Base-by-base conservation (phyloP, 2,888 invertebrate genomes). In the Euplexia lucipara region DNA sequence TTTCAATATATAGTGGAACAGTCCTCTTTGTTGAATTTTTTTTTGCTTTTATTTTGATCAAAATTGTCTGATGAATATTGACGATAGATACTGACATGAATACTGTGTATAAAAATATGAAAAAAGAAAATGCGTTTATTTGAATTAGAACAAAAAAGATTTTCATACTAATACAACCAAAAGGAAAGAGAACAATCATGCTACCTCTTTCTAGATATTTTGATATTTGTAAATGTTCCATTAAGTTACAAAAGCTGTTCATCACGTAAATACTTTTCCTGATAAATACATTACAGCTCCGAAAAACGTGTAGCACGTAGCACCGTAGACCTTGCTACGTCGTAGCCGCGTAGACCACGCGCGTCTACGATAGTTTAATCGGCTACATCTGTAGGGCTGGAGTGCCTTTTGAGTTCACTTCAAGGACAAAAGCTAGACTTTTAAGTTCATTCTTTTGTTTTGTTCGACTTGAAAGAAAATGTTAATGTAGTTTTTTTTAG, bases 261-360 rank as follows among this genome's bases (percentile, higher is more conserved):
- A 56, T 30, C 9, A 37, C 9, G 18, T 45, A 30, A 68, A 14
- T 35, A 20, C 1, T 18, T 20, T 39, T 32, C 0, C 7, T 6
- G 22, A 42, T 30, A 75, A 54, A 57, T 48, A 48, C 39, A 7
- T 39, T 44, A 8, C 35, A 49, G 16, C 26, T 34, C 3, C 9
- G 1, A 60, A 32, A 51, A 47, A 22, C 18, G 14, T 48, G 59
- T 65, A 59, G 58, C 70, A 49, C 65, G 65, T 74, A 78, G 64
- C 39, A n/a, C 9, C 54, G 67, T 72, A 79, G 76, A 58, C 61
- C 54, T 59, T 52, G 75, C 79, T 79, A 81, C 73, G 79, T 18
- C 65, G 79, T 73, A 75, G 65, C 51, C 30, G 39, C 54, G 57
- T 66, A 72, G 61, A 57, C 68, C 32, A 68, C 49, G 62, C 47